A percentile compares a stretch with the other conserved stretches of the same genome.
These are phyloP conservation scores for Opisthocomus hoazin DNA, from an alignment of 2,113 vertebrate genomes.

Conservation along the genomic window DNA sequence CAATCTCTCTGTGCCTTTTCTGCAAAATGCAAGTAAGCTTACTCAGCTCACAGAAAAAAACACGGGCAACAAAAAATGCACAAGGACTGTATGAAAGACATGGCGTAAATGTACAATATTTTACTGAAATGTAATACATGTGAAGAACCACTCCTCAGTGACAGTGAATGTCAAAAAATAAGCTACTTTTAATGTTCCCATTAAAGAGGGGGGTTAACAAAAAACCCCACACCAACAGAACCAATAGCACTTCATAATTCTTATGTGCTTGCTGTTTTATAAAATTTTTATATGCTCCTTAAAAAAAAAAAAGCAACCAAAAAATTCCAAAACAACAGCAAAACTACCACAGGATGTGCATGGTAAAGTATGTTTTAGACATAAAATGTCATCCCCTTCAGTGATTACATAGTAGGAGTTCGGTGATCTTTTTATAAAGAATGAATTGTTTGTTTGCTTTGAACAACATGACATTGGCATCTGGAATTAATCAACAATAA, in stretches of 20 bases:
- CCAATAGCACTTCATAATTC: neutral
- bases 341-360: neutral
- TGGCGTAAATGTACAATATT: fast-evolving
- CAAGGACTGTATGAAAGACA: neutral
- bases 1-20: neutral
- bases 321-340: neutral
- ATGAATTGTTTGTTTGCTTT: neutral
- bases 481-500: neutral
- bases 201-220: neutral
- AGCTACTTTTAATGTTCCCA: neutral
- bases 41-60: neutral
- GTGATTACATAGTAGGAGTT: neutral
- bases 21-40: neutral
- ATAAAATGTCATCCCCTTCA: neutral
- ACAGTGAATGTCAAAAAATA: neutral
- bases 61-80: neutral
- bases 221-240: neutral
- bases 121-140: neutral
- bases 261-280: neutral
- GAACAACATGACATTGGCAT: neutral
- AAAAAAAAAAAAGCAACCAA: neutral
- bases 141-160: neutral
- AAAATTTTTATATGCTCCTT: neutral
- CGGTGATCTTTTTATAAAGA: neutral
- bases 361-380: neutral